Conservation (phyloP, 2,113 vertebrate species). For the Paramisgurnus dabryanus region DNA sequence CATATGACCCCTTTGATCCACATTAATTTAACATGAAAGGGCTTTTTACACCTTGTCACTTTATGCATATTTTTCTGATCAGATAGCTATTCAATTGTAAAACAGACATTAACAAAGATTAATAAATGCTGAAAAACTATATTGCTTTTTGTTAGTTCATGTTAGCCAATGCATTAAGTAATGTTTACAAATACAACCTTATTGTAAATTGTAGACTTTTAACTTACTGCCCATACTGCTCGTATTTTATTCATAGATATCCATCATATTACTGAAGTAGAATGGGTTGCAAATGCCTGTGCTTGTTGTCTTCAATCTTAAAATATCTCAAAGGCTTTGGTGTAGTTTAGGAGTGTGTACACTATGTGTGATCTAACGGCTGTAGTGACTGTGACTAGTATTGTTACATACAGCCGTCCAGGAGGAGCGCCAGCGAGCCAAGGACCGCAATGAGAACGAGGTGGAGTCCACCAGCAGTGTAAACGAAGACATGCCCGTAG, state of each 20-base stretch:
- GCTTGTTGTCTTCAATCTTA: background rate
- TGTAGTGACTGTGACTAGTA: conserved; percentile 69
- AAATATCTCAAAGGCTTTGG: background rate
- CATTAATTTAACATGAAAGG: no score
- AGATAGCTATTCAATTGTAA: no score
- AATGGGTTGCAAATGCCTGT: background rate
- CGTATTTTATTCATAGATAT: background rate
- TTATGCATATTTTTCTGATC: no score
- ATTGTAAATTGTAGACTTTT: no score
- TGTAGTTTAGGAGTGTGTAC: background rate
- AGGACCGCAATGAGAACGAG: conserved; percentile 91
- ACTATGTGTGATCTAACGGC: conserved; percentile 37
- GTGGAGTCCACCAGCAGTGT: conserved; percentile 91
- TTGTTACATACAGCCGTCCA: conserved; percentile 86
- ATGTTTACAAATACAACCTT: no score
- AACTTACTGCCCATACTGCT: no score
- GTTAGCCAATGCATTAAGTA: no score
- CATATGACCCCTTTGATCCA: no score
- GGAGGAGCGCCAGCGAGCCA: conserved; percentile 95
- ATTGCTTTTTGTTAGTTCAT: no score
- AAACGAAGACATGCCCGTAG: conserved; percentile 98
- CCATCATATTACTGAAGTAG: background rate
- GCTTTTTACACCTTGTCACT: no score
- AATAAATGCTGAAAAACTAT: no score
- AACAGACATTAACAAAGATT: no score